Evolutionary conservation across 2,797 vertebrate species (phyloP), one percentile per base, ranked within the genome.

Genomic region (Gila robusta): DNA sequence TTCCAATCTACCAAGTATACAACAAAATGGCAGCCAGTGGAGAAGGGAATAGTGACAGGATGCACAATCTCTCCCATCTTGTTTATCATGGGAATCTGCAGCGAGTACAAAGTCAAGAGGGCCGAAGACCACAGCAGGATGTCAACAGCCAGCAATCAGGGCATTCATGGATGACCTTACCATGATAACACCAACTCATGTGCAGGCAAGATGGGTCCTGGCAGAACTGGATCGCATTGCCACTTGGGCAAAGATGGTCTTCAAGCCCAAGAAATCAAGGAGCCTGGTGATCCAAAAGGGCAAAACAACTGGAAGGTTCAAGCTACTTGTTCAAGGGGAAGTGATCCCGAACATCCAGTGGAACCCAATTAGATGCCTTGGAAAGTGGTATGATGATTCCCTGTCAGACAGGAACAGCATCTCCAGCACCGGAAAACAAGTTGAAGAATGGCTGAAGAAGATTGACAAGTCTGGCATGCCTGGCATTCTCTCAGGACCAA

Each of bases 191-290:
- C 62, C n/a, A 66, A 66, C 64, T 66, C 14, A 66, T 0, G 16
- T 19, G 3, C 16, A 67, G 32, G 66, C 32, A 35, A 67, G 32
- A 67, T 35, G 32, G 17, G 66, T 35, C 32, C 32, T 67, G 16
- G 3, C 71, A 49, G 44, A 73, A 72, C 23, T 72, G 23, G 19
- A 54, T 87, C 14, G 71, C 56, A n/a, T 44, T 10, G 10, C 41
- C 41, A 82, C 71, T 3, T 86, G 85, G 79, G 80, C 47, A 64
- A 86, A 56, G 35, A 86, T 86, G 72, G 52, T 17, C 23, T 82
- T 82, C 8, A 37, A 67, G 32, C 32, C 72, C 16, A 83, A 77
- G 28, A 87, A 87, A 77, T 70, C 85, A 82, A 77, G 47, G 11
- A 81, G 79, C 17, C 28, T 79, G 32, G 76, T 79, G 52, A 39